phyloP scores from a whole-genome alignment of 2,113 vertebrate genomes.

The Centrocercus urophasianus region DNA sequence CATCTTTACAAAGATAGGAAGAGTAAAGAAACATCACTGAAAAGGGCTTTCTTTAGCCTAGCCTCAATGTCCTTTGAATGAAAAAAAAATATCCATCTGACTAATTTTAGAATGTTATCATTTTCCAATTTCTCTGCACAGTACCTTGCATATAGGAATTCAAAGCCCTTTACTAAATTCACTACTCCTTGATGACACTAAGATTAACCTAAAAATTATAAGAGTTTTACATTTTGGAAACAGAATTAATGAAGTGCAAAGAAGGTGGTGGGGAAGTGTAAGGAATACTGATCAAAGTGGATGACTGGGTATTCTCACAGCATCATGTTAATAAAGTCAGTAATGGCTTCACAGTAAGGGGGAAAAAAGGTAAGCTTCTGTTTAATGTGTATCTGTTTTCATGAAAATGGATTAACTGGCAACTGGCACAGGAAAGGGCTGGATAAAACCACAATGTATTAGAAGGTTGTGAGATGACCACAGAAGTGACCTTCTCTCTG shows the following conservation, averaged over 20 bases:
- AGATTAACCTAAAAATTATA: neutral
- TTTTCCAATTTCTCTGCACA: neutral
- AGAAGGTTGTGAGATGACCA: neutral
- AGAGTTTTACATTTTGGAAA: neutral
- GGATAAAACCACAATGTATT: neutral
- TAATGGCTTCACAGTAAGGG: neutral
- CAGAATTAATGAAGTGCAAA: neutral
- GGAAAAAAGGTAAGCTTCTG: neutral
- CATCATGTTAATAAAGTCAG: neutral
- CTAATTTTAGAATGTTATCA: neutral
- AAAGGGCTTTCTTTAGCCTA: neutral
- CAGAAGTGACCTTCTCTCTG: neutral
- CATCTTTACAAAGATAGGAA: neutral
- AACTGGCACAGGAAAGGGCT: neutral
- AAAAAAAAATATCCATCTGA: neutral
- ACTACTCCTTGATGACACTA: neutral
- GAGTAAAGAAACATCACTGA: neutral
- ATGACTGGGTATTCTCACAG: neutral
- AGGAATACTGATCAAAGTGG: neutral
- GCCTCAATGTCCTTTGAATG: neutral
- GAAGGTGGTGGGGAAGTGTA: neutral
- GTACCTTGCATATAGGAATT: neutral
- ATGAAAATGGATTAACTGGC: neutral
- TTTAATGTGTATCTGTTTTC: neutral
- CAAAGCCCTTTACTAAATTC: neutral